Base-by-base conservation (phyloP, 2,888 invertebrate genomes). In the Tinea semifulvella region DNA sequence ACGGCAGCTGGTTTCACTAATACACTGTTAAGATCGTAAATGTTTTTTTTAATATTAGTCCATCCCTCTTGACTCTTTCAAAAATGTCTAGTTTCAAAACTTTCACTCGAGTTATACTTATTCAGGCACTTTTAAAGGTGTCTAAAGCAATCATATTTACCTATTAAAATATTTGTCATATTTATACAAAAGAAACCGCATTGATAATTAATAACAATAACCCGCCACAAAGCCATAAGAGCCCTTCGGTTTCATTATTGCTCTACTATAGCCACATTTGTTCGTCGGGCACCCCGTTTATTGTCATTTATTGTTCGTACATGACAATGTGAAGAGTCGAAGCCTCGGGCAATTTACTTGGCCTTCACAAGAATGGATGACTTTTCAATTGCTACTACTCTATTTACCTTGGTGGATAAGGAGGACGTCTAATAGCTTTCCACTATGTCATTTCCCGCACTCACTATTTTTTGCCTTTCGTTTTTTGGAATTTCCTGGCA, bases 361-460 rank as follows among this genome's bases (percentile, higher is more conserved):
- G 51, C 55, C 56, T 45, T 51, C 44, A 31, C 27, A 20, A 39
- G 55, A 67, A 68, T 62, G 61, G 60, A 68, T 77, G 76, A 75
- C 77, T 73, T 73, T 77, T 80, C 76, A 80, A 80, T 80, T 66
- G 70, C 58, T 60, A 56, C 56, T 65, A 67, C 70, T 72, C 59
- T 69, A 69, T 73, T 73, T 67, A 71, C 68, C 61, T 66, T 58
- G 52, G 53, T 56, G 52, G 56, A 58, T 55, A 58, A 60, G 62
- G 60, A 59, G 63, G 59, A 58, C 58, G 56, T 65, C 64, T 31
- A 65, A 66, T 63, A 56, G 65, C 54, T 65, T 76, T 72, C 59
- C 50, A 69, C 76, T 58, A 52, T 68, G 76, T 79, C 77, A 80
- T 70, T 79, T 77, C 76, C 73, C 64, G 68, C 60, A 70, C 75